A percentile compares a stretch with the other conserved stretches of the same genome.
Conservation (phyloP, 2,797 vertebrate genomes). For the Chloroceryle amazona region DNA sequence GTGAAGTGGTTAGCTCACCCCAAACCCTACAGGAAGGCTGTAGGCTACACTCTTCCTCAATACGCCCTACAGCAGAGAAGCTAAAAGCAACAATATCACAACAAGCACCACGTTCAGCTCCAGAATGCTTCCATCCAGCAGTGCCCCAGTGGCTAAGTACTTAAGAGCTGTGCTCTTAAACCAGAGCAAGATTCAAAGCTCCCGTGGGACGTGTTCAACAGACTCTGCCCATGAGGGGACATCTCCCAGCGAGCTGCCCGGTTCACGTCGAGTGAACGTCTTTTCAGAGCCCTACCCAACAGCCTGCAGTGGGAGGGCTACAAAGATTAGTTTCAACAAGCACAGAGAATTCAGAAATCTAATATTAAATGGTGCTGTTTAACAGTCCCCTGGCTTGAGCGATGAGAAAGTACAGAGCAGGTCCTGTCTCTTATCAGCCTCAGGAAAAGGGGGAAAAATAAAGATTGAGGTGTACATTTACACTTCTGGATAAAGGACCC, state of each 20-base stretch:
- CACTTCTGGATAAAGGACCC: neutral
- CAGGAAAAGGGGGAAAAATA: neutral
- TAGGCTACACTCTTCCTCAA: neutral
- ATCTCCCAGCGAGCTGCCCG: fast-evolving
- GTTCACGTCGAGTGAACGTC: fast-evolving
- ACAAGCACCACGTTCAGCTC: neutral
- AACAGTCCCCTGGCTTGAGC: fast-evolving
- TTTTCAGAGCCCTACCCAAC: neutral
- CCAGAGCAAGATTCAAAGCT: too few relatives aligned
- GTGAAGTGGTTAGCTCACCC: neutral
- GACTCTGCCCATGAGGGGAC: neutral
- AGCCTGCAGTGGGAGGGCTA: neutral
- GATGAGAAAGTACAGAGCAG: neutral
- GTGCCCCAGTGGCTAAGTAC: neutral
- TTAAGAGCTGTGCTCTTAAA: neutral
- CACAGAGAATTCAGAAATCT: neutral
- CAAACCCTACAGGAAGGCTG: neutral
- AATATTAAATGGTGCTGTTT: neutral
- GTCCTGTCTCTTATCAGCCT: neutral
- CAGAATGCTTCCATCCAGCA: neutral
- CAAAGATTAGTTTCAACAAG: neutral
- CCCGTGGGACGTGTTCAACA: too few relatives aligned
- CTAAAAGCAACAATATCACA: neutral
- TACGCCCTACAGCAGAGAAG: neutral
- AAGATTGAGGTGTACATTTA: neutral